Evolutionary conservation across 1,140 invertebrate species (phyloP).

Genomic region (Drosophila sechellia): DNA sequence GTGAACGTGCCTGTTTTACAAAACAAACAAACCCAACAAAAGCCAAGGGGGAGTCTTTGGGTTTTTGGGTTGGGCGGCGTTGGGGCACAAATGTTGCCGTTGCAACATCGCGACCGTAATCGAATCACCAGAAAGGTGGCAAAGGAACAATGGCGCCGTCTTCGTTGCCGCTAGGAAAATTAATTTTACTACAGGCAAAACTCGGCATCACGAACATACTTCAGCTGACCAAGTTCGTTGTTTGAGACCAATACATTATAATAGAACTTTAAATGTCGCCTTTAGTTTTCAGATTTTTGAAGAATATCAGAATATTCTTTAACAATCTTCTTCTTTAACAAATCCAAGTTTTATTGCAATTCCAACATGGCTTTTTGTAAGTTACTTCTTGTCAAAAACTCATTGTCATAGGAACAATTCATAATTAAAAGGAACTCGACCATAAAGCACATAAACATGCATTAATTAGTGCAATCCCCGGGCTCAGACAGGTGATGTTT

Average conservation of each 20-base stretch:
- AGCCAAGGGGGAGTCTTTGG: neutral
- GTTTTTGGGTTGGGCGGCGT: slow-evolving; percentile 17
- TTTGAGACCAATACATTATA: no score
- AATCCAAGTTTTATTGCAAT: neutral
- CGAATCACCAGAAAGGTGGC: slow-evolving; percentile 69
- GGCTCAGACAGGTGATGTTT: slow-evolving; percentile 52
- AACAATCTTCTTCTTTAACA: no score
- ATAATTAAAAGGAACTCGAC: slow-evolving; percentile 52
- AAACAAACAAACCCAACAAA: slow-evolving; percentile 69
- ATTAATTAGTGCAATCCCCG: slow-evolving; percentile 38
- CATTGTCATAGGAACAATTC: slow-evolving; percentile 10
- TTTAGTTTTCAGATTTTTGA: no score
- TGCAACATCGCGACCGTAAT: slow-evolving; percentile 59
- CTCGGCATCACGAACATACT: neutral
- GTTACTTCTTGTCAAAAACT: slow-evolving; percentile 6
- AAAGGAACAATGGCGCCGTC: slow-evolving; percentile 50
- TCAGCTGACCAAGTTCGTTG: neutral
- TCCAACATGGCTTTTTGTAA: neutral
- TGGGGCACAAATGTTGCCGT: slow-evolving; percentile 67
- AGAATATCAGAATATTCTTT: no score
- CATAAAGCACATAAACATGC: slow-evolving; percentile 37
- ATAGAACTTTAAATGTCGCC: no score
- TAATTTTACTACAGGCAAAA: slow-evolving; percentile 39
- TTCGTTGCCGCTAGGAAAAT: slow-evolving; percentile 31
- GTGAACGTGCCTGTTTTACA: slow-evolving; percentile 75